Evolutionary conservation across 2,888 invertebrate genomes (phyloP).

Genomic region (Melinopterus prodromus): DNA sequence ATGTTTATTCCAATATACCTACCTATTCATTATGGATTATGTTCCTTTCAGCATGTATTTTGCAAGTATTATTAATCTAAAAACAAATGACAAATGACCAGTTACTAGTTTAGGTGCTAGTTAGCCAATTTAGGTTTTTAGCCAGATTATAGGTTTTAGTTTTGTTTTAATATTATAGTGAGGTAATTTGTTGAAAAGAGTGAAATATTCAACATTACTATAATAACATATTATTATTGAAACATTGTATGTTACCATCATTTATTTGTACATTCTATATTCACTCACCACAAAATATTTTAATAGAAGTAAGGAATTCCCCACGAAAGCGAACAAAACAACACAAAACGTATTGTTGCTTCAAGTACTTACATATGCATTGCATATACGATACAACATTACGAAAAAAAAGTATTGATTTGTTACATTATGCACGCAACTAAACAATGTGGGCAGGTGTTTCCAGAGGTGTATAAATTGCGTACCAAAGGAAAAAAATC

Average conservation of each 20-base stretch:
- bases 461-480: conserved; percentile 4
- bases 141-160: no score
- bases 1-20: no score
- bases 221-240: no score
- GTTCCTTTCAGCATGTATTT: no score
- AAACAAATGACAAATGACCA: no score
- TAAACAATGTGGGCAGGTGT: conserved; percentile 4
- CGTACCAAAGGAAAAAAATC: neutral
- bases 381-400: neutral
- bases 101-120: no score
- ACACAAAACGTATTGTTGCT: neutral
- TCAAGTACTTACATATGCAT: neutral
- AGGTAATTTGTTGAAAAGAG: no score
- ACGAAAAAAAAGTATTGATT: neutral
- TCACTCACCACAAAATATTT: neutral
- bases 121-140: no score
- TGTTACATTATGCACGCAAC: neutral
- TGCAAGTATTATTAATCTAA: no score
- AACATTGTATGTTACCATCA: neutral
- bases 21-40: no score
- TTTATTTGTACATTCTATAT: neutral
- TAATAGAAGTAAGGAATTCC: neutral
- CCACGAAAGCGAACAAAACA: neutral
- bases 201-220: no score
- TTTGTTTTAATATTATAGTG: no score